Evolutionary conservation across 2,888 invertebrate genomes (phyloP), one percentile per base, ranked within the genome.

Genomic region (Habroteleia sp.): DNA sequence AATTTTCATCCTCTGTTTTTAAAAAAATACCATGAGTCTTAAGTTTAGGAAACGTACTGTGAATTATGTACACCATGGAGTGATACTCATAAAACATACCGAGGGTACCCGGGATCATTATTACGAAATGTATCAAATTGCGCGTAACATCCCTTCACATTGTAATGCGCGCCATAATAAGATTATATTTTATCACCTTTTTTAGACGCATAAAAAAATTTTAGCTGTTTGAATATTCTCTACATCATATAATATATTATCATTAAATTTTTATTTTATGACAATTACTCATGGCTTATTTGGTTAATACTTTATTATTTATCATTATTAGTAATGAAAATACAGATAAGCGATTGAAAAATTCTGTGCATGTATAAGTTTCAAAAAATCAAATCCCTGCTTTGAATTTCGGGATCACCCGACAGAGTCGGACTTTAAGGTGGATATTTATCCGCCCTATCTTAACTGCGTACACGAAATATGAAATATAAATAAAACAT

Each of bases 401-500:
- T 79, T 72, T 77, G 78, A 79, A 81, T 82, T 78, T 80, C 56
- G 81, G 79, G 79, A 80, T 82, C 80, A 80, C 76, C 79, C 77
- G 73, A 75, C 31, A 58, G 54, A 54, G 68, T 29, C 62, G 66
- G 46, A 71, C 56, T 44, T 69, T 60, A 31, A 33, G 72, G 48
- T 66, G 75, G 74, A 76, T 77, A 77, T 78, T 77, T 75, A 76
- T 78, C 74, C 72, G 69, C 68, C 73, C 77, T 81, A 80, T 79
- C 80, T 77, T 72, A 77, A 73, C 77, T 79, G 77, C 80, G 79
- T 78, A 81, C 76, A 74, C 81, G 78, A 87, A 88, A 87, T 87
- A 88, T 87, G 87, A 87, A 88, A 85, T 87, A 87, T 87, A 87
- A 88, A 87, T 88, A 88, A 87, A 87, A 88, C 85, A 86, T 87